Evolutionary conservation across 2,113 vertebrate genomes (phyloP).

Genomic region (Pogonocichla stellata): DNA sequence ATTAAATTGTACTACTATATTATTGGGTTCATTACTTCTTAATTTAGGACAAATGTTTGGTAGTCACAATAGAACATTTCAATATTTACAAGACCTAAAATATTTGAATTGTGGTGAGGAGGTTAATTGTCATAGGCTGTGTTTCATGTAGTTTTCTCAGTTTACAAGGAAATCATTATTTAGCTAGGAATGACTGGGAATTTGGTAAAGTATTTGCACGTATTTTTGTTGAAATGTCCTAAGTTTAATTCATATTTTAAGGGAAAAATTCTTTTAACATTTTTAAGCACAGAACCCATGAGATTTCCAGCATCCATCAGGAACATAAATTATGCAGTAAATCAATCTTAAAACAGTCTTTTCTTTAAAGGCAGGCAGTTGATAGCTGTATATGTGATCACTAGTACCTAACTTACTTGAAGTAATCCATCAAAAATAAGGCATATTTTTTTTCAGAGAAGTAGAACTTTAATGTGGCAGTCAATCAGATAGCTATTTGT

Average conservation of each 20-base stretch:
- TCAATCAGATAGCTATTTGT: background rate
- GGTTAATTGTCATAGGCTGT: background rate
- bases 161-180: background rate
- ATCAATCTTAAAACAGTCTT: background rate
- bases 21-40: background rate
- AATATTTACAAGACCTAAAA: background rate
- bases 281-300: background rate
- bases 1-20: background rate
- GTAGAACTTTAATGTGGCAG: background rate
- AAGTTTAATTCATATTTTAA: background rate
- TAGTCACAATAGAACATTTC: background rate
- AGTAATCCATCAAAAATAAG: background rate
- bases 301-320: background rate
- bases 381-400: background rate
- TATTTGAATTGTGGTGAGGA: background rate
- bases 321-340: background rate
- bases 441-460: background rate
- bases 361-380: background rate
- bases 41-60: background rate
- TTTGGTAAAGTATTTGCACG: background rate
- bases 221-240: background rate
- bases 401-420: background rate
- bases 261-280: background rate
- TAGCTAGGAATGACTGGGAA: background rate
- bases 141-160: background rate